phyloP scores from a whole-genome alignment of 2,888 invertebrate species.

The Spialia ferax region DNA sequence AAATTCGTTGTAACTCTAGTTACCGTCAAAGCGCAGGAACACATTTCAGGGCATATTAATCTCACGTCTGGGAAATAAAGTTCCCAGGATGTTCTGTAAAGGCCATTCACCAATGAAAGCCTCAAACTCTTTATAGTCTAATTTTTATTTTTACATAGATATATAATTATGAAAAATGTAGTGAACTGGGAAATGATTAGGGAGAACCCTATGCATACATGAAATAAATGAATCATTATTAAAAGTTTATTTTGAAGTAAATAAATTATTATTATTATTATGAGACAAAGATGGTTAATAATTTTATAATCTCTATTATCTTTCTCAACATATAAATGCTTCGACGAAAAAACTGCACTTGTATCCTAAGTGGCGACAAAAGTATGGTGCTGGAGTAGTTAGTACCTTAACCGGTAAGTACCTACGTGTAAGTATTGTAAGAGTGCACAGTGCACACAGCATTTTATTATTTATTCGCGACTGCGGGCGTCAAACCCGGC shows the following conservation, averaged over 20 bases:
- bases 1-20: background rate
- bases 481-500: constrained; percentile 76
- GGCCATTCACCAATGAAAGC: constrained; percentile 9
- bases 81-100: constrained; percentile 20
- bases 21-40: constrained; percentile 49
- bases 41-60: constrained; percentile 34
- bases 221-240: too few relatives aligned
- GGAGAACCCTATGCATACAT: too few relatives aligned
- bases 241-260: too few relatives aligned
- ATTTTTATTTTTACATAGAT: too few relatives aligned
- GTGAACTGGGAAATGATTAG: too few relatives aligned
- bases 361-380: background rate
- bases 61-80: constrained; percentile 35
- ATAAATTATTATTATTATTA: too few relatives aligned
- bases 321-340: background rate
- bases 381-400: background rate
- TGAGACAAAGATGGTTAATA: too few relatives aligned
- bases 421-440: constrained; percentile 26
- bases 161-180: too few relatives aligned
- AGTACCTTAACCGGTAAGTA: constrained; percentile 10
- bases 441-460: constrained; percentile 40
- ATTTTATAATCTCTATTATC: background rate
- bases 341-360: too few relatives aligned
- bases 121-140: too few relatives aligned
- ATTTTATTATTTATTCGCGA: constrained; percentile 72